These are phyloP conservation scores for Rotaria sp. DNA, from an alignment of 2,888 invertebrate genomes.

Conservation along the genomic window DNA sequence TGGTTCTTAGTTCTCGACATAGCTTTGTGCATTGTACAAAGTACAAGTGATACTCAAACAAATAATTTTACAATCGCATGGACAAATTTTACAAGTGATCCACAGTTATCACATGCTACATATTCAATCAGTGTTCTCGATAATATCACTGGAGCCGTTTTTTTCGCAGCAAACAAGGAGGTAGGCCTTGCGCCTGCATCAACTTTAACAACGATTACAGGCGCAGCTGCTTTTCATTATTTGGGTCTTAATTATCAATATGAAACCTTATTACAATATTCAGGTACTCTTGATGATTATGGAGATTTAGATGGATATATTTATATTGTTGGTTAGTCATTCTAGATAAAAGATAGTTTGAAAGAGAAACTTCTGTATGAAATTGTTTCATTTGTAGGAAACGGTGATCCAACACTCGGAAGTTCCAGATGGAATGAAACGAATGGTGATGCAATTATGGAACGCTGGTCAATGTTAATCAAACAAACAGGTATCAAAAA, in stretches of 20 bases:
- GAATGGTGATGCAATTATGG: no score
- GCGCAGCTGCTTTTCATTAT: background rate
- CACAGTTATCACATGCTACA: background rate
- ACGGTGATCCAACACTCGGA: no score
- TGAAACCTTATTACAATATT: conserved; percentile 13
- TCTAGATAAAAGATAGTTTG: no score
- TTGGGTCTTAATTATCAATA: background rate
- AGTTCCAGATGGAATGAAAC: no score
- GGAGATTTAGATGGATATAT: background rate
- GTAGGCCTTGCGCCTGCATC: background rate
- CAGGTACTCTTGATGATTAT: background rate
- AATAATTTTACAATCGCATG: background rate
- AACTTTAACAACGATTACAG: background rate
- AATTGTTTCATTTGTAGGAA: no score
- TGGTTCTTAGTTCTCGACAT: no score
- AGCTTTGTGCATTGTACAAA: no score
- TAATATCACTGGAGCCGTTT: background rate
- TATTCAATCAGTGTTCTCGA: background rate
- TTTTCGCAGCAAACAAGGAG: background rate
- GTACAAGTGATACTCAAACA: no score
- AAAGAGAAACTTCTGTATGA: no score
- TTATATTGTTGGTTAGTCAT: background rate
- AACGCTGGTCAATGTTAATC: no score
- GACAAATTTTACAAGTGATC: background rate
- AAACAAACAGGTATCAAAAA: no score